phyloP scores from a whole-genome alignment of 2,797 vertebrate genomes.

The Lacerta viridis region DNA sequence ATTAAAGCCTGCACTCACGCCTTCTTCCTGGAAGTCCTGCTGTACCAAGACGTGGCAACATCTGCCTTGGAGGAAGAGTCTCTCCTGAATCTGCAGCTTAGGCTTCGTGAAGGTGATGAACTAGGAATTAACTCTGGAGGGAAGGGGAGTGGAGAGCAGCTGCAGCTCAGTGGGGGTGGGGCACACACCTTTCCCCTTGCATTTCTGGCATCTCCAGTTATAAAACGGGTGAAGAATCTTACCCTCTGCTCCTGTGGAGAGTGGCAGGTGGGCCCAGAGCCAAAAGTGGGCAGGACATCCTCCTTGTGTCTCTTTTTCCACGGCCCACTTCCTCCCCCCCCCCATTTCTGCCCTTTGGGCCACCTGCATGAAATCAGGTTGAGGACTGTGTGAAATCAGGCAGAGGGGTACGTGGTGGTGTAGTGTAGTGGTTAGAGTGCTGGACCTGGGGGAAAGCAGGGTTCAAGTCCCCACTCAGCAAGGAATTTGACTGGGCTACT shows the following conservation, averaged over 20 bases:
- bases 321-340: background rate
- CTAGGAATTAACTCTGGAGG: background rate
- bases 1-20: conserved; percentile 71
- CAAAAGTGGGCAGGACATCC: too few species aligned
- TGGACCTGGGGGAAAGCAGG: too few species aligned
- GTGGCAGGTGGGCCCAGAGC: background rate
- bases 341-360: background rate
- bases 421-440: too few species aligned
- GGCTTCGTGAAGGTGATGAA: background rate
- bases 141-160: fast-evolving
- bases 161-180: background rate
- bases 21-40: conserved; percentile 56
- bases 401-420: background rate
- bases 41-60: conserved; percentile 25
- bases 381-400: background rate
- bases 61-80: conserved; percentile 41
- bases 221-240: background rate
- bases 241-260: background rate
- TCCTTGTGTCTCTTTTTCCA: too few species aligned
- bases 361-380: background rate
- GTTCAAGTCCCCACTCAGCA: too few species aligned
- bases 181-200: background rate
- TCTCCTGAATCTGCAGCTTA: conserved; percentile 42
- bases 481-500: too few species aligned
- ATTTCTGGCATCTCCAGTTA: background rate